Percentiles rank a stretch among this genome's conserved stretches.
phyloP scores from a whole-genome alignment of 1,140 invertebrate species.

The Trachelipus rathkii region DNA sequence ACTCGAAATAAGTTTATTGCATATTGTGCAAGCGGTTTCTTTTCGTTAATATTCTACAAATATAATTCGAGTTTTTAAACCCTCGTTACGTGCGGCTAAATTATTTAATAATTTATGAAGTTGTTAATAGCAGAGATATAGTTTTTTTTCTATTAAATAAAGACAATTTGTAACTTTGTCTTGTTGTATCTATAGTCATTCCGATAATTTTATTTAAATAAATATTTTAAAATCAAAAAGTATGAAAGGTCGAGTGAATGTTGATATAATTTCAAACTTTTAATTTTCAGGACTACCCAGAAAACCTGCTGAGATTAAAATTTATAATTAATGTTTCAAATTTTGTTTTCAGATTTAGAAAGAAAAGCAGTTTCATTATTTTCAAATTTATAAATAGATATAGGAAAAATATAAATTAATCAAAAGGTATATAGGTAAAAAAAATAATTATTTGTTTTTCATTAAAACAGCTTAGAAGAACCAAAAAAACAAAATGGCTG shows the following conservation, averaged over 20 bases:
- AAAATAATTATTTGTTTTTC: neutral
- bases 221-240: too few relatives aligned
- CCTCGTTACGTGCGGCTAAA: neutral
- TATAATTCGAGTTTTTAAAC: neutral
- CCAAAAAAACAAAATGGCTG: neutral
- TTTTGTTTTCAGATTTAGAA: neutral
- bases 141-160: too few relatives aligned
- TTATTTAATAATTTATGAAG: too few relatives aligned
- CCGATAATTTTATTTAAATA: too few relatives aligned
- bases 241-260: too few relatives aligned
- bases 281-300: too few relatives aligned
- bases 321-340: neutral
- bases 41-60: neutral
- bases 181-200: too few relatives aligned
- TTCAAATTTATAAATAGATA: neutral
- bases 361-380: neutral
- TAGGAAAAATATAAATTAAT: too few relatives aligned
- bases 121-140: too few relatives aligned
- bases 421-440: neutral
- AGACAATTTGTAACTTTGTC: too few relatives aligned
- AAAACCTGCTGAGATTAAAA: neutral
- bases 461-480: slow-evolving; percentile 2
- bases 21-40: neutral
- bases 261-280: too few relatives aligned
- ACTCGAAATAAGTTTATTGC: neutral